These are phyloP conservation scores for Ophioninae sp. DNA, from an alignment of 2,888 invertebrate species.

Conservation along the genomic window DNA sequence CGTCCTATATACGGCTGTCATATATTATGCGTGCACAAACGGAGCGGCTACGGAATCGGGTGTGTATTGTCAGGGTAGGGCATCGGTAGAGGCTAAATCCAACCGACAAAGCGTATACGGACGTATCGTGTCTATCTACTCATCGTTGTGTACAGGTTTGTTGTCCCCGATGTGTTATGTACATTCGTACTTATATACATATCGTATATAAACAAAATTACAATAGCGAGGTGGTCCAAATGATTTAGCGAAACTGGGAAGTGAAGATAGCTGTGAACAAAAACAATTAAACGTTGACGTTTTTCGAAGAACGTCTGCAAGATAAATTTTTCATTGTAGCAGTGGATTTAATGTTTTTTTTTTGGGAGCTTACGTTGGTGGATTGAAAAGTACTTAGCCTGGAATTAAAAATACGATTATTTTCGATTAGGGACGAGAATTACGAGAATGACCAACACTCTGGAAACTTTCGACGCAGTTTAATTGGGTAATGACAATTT, in stretches of 20 bases:
- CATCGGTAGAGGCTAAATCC: constrained; percentile 16
- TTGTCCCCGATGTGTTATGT: constrained; percentile 15
- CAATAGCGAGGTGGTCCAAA: not conserved
- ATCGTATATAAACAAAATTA: not conserved
- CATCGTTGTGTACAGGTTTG: constrained; percentile 18
- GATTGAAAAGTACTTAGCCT: no score
- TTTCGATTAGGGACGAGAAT: no score
- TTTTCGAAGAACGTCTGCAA: not conserved
- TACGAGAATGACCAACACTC: no score
- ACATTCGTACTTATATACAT: not conserved
- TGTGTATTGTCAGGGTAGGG: not conserved
- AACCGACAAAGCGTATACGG: constrained; percentile 20
- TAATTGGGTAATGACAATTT: no score
- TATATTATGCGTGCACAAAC: constrained; percentile 29
- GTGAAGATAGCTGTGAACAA: not conserved
- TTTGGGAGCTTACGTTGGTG: not conserved
- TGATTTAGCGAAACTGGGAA: not conserved
- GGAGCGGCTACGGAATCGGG: not conserved
- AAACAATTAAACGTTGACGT: not conserved
- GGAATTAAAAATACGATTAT: no score
- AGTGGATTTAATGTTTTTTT: not conserved
- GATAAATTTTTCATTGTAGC: not conserved
- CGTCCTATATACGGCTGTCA: not conserved
- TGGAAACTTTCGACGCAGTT: no score
- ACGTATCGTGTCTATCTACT: constrained; percentile 7